A percentile compares a stretch with the other conserved stretches of the same genome.
These are phyloP conservation scores for Trachelus tabidus DNA, from an alignment of 2,888 invertebrate species.

Conservation along the genomic window DNA sequence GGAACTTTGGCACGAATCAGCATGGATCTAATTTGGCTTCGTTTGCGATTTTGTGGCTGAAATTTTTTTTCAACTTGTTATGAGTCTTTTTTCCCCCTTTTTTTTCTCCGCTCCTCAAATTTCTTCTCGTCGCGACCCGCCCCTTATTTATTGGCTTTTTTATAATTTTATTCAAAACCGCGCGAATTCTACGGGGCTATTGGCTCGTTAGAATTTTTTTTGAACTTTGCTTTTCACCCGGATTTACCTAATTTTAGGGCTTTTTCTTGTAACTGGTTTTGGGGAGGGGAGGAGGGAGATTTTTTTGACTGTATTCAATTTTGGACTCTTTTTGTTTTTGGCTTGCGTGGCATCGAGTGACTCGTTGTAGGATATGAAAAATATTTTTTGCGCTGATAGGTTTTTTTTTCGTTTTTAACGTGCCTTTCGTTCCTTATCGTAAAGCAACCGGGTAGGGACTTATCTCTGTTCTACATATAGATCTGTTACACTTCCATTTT, in stretches of 20 bases:
- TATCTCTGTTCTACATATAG: background rate
- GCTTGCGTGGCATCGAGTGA: background rate
- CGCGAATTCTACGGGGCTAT: background rate
- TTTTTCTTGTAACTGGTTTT: accelerated
- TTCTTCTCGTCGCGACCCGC: background rate
- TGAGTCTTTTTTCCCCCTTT: background rate
- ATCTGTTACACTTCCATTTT: background rate
- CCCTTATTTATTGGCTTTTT: background rate
- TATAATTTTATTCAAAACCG: background rate
- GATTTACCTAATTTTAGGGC: background rate
- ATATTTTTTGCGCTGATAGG: background rate
- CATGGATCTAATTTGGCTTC: background rate
- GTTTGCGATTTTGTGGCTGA: background rate
- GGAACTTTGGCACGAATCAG: background rate
- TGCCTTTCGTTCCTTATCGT: background rate
- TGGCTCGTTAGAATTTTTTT: background rate
- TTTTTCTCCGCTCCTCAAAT: background rate
- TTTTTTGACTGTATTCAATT: background rate
- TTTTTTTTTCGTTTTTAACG: background rate
- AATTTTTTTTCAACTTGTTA: background rate
- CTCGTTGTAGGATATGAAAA: background rate
- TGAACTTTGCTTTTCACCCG: too few relatives aligned
- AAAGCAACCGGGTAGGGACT: background rate
- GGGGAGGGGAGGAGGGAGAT: too few relatives aligned
- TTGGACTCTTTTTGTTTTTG: background rate